A percentile compares a stretch with the other conserved stretches of the same genome.
Conservation (phyloP, 2,797 vertebrate genomes). For the Otus scops region DNA sequence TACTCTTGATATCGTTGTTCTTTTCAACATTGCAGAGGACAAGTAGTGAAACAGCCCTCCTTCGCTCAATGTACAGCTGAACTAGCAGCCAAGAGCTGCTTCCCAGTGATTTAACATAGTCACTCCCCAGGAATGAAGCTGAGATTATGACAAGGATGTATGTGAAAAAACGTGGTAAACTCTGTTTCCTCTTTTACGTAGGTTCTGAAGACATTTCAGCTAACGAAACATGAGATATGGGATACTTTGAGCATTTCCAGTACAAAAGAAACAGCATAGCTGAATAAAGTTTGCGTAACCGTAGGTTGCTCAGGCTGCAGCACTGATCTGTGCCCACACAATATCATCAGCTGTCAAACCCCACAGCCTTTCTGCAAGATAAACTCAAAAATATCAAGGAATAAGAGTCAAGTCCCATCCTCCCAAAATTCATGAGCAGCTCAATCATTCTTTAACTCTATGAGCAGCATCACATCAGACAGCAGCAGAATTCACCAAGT, state of each 20-base stretch:
- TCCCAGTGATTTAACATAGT: background rate
- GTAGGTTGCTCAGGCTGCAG: constrained; percentile 3
- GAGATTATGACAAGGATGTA: background rate
- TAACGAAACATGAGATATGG: background rate
- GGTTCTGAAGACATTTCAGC: background rate
- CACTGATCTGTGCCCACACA: constrained; percentile 39
- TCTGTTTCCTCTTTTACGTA: background rate
- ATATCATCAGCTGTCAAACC: constrained; percentile 52
- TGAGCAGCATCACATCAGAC: background rate
- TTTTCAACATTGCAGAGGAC: background rate
- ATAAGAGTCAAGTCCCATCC: constrained; percentile 27
- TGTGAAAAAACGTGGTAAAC: background rate
- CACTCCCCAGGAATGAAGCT: background rate
- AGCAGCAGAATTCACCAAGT: background rate
- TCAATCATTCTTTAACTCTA: background rate
- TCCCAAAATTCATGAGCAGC: background rate
- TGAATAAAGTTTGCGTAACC: background rate
- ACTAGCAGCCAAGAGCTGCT: constrained; percentile 18
- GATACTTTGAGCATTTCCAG: background rate
- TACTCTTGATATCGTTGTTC: background rate
- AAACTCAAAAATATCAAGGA: constrained; percentile 3
- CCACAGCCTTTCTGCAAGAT: background rate
- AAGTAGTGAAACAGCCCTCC: background rate
- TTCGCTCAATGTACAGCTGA: background rate
- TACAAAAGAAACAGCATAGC: background rate